Conservation (phyloP, 2,888 invertebrate genomes). For the Ctena decussata region DNA sequence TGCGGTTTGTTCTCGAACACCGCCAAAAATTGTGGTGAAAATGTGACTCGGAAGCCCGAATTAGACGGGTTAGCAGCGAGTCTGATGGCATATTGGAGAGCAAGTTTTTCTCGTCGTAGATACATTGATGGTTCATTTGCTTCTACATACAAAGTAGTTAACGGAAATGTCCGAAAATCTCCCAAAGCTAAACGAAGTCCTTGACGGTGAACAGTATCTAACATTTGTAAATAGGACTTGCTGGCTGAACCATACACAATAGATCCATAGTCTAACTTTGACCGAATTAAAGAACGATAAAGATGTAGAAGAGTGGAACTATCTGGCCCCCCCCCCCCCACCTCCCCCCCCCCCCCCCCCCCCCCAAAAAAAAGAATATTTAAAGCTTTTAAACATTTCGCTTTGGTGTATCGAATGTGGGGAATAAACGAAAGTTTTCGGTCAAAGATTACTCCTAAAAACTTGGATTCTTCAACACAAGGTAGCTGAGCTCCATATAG, state of each 20-base stretch:
- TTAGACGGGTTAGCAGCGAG: slow-evolving; percentile 5
- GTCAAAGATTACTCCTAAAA: slow-evolving; percentile 59
- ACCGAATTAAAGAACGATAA: slow-evolving; percentile 39
- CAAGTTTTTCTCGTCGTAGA: slow-evolving; percentile 1
- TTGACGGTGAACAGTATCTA: slow-evolving; percentile 58
- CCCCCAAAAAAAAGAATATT: slow-evolving; percentile 37
- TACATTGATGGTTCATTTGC: slow-evolving; percentile 35
- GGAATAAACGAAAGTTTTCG: slow-evolving; percentile 50
- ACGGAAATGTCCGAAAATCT: slow-evolving; percentile 46
- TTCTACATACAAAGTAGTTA: slow-evolving; percentile 37
- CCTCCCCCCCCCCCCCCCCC: too few species aligned
- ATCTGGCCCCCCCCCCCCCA: not conserved
- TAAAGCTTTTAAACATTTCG: slow-evolving; percentile 46
- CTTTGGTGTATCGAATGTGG: slow-evolving; percentile 35
- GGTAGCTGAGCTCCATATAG: slow-evolving; percentile 24
- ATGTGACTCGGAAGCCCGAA: not conserved
- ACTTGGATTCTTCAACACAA: slow-evolving; percentile 42
- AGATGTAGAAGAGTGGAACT: not conserved
- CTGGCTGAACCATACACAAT: slow-evolving; percentile 54
- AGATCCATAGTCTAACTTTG: slow-evolving; percentile 54
- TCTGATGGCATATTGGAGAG: slow-evolving; percentile 23
- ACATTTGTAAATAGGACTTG: slow-evolving; percentile 38
- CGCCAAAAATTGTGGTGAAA: not conserved
- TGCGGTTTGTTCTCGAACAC: not conserved
- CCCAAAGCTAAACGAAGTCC: slow-evolving; percentile 42